Conservation (phyloP, 2,113 vertebrate genomes). For the Tapirus terrestris region DNA sequence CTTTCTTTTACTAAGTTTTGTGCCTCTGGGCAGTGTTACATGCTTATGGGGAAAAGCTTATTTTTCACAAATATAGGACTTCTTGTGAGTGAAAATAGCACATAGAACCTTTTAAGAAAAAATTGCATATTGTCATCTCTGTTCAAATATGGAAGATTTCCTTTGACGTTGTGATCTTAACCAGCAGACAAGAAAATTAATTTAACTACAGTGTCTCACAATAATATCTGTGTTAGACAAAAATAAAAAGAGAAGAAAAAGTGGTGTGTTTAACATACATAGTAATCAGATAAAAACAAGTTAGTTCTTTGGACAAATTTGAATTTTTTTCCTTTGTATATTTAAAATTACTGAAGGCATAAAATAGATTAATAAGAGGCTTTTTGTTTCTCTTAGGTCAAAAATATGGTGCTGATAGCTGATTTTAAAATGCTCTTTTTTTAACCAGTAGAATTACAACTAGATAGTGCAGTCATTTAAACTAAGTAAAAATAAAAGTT, state of each 20-base stretch:
- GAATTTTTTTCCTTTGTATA: not conserved
- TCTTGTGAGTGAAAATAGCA: conserved; percentile 23
- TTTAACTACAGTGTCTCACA: not conserved
- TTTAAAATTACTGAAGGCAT: conserved; percentile 14
- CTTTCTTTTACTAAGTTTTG: not conserved
- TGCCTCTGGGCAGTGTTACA: not conserved
- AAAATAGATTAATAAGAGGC: not conserved
- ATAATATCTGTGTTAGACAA: conserved; percentile 29
- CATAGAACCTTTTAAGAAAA: not conserved
- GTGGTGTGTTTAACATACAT: not conserved
- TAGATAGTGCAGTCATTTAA: not conserved
- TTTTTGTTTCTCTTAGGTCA: not conserved
- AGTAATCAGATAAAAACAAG: not conserved
- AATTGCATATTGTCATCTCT: not conserved
- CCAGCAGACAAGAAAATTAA: conserved; percentile 53
- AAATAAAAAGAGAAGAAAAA: not conserved
- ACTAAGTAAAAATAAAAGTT: conserved; percentile 32
- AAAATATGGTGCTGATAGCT: conserved; percentile 2
- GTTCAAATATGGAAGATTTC: conserved; percentile 28
- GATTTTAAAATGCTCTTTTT: conserved; percentile 40
- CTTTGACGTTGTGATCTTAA: conserved; percentile 33
- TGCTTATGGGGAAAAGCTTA: not conserved
- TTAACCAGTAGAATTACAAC: not conserved
- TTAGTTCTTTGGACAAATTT: not conserved
- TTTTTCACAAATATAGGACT: conserved; percentile 9